Percentiles rank a stretch among this genome's conserved stretches.
phyloP scores from a whole-genome alignment of 2,888 invertebrate species.

The Baccha elongata region DNA sequence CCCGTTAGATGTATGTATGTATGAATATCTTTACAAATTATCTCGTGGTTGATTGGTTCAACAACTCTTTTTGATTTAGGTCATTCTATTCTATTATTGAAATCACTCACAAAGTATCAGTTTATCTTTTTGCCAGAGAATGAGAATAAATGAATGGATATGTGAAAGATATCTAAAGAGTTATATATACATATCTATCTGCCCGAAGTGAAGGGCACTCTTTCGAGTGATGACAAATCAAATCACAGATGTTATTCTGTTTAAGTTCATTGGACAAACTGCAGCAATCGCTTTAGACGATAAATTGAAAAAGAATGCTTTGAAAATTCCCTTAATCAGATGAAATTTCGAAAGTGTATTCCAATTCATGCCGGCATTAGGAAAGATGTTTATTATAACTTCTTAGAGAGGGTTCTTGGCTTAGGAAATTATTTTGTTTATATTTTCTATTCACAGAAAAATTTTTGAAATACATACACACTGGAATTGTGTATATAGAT shows the following conservation, averaged over 20 bases:
- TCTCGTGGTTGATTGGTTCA: conserved; percentile 6
- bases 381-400: conserved; percentile 14
- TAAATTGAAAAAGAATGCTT: not conserved
- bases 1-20: not conserved
- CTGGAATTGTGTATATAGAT: not conserved
- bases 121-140: not conserved
- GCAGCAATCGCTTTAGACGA: conserved; percentile 7
- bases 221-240: conserved; percentile 41
- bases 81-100: conserved; percentile 27
- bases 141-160: not conserved
- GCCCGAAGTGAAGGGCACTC: conserved; percentile 1
- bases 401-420: not conserved
- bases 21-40: not conserved
- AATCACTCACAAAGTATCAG: not conserved
- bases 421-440: conserved; percentile 2
- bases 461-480: conserved; percentile 11
- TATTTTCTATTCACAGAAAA: not conserved
- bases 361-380: not conserved
- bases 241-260: conserved; percentile 41
- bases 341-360: conserved; percentile 7
- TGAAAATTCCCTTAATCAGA: not conserved
- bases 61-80: conserved; percentile 23
- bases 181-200: not conserved
- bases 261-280: conserved; percentile 8
- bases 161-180: not conserved